A percentile compares a stretch with the other conserved stretches of the same genome.
Conservation (phyloP, 1,140 invertebrate species). For the Cydia amplana region DNA sequence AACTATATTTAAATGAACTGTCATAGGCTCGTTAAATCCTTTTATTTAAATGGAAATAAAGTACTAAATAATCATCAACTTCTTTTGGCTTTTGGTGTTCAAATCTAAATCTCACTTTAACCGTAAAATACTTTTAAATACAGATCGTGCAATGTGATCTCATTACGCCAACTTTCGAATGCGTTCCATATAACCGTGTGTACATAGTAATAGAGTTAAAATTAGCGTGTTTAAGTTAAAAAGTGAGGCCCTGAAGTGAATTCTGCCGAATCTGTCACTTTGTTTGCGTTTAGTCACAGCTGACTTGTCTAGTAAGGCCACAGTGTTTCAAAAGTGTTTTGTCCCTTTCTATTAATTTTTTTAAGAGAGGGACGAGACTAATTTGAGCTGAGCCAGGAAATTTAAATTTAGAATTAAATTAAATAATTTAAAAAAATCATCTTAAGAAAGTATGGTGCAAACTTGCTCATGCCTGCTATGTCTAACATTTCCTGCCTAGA, state of each 20-base stretch:
- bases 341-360: background rate
- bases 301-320: background rate
- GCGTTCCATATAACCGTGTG: background rate
- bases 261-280: conserved; percentile 15
- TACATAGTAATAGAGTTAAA: background rate
- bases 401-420: too few relatives aligned
- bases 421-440: too few relatives aligned
- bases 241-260: background rate
- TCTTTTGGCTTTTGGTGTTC: too few relatives aligned
- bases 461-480: too few relatives aligned
- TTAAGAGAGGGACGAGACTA: background rate
- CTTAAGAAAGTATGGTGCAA: too few relatives aligned
- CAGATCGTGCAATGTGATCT: conserved; percentile 3
- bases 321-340: background rate
- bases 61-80: too few relatives aligned
- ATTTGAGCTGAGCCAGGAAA: background rate
- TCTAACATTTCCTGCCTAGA: too few relatives aligned
- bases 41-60: too few relatives aligned
- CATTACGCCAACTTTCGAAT: background rate
- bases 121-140: background rate
- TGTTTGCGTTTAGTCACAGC: conserved; percentile 18
- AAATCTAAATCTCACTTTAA: background rate
- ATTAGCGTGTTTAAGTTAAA: background rate
- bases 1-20: background rate
- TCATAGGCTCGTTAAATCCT: too few relatives aligned